Evolutionary conservation across 1,140 invertebrate species (phyloP), one percentile per base, ranked within the genome.

Genomic region (Thereuonema tuberculata): DNA sequence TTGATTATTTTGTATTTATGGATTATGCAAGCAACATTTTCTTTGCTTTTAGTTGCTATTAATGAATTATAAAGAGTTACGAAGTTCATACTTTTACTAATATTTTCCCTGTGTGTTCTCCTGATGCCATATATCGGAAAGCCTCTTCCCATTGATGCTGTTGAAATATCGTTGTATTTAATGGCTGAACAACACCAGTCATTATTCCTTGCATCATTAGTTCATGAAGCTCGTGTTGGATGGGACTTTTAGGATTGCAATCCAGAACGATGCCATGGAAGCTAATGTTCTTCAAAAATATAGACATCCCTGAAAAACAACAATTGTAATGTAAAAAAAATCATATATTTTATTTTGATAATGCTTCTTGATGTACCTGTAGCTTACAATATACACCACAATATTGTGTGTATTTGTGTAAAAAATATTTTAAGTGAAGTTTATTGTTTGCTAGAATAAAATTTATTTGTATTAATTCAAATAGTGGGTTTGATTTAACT

Each of bases 71-170:
- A 2, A n/a, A 53, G 53, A 47, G 29, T 17, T 14, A 48, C 52
- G 5, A 24, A 20, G 25, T 69, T 47, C 66, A 55, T n/a, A 75
- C 64, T 67, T 67, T 27, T n/a, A 71, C 66, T 26, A 73, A 56
- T 47, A 89, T 85, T 79, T 93, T 93, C 61, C 89, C 89, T 59
- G 90, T 86, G 70, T 93, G 89, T 75, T 89, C 89, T 17, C 89
- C 89, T 61, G 82, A 80, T 2, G 86, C 83, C 82, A 93, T 87
- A 61, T 71, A 80, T 55, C 75, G 64, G 67, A 81, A 81, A 12
- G 78, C 79, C 47, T 74, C 68, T 63, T 80, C 78, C 15, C 76
- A 67, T 56, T 78, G 66, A 58, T 74, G 65, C 31, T 71, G 69
- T 21, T 67, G 64, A 67, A 80, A 81, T 5, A 77, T 67, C 27